These are phyloP conservation scores for Calyptommatus sinebrachiatus DNA, from an alignment of 2,113 vertebrate genomes.

Conservation along the genomic window DNA sequence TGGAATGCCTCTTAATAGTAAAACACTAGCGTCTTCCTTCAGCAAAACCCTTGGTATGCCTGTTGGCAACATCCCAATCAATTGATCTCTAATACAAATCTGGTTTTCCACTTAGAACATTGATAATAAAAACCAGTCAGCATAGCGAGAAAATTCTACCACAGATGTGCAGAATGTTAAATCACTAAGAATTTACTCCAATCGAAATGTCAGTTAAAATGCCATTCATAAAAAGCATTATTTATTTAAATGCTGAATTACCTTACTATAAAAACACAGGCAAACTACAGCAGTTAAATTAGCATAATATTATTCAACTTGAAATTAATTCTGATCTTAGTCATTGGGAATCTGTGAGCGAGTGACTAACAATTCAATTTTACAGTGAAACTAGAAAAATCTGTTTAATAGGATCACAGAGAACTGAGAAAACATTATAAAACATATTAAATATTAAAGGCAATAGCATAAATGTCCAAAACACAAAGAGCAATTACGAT, in stretches of 20 bases:
- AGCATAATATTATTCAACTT: neutral
- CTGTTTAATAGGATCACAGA: rapidly evolving
- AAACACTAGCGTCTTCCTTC: neutral
- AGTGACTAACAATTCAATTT: conserved; percentile 1
- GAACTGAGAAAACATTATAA: conserved; percentile 1
- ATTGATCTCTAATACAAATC: neutral
- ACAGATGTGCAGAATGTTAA: neutral
- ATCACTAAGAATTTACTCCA: conserved; percentile 1
- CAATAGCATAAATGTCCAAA: neutral
- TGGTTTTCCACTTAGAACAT: neutral
- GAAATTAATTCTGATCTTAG: conserved; percentile 5
- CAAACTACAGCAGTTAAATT: neutral
- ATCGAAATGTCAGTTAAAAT: conserved; percentile 10
- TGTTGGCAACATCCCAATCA: neutral
- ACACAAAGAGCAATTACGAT: neutral
- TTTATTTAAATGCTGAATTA: conserved; percentile 20
- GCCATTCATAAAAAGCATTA: neutral
- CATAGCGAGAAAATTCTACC: neutral
- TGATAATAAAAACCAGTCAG: neutral
- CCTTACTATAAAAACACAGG: conserved; percentile 9
- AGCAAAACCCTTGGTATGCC: neutral
- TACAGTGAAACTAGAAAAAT: conserved; percentile 6
- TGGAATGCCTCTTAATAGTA: neutral
- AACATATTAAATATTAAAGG: neutral
- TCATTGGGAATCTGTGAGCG: neutral